A percentile compares a stretch with the other conserved stretches of the same genome.
Evolutionary conservation across 2,113 vertebrate genomes (phyloP).

Genomic region (Melanerpes aurifrons): DNA sequence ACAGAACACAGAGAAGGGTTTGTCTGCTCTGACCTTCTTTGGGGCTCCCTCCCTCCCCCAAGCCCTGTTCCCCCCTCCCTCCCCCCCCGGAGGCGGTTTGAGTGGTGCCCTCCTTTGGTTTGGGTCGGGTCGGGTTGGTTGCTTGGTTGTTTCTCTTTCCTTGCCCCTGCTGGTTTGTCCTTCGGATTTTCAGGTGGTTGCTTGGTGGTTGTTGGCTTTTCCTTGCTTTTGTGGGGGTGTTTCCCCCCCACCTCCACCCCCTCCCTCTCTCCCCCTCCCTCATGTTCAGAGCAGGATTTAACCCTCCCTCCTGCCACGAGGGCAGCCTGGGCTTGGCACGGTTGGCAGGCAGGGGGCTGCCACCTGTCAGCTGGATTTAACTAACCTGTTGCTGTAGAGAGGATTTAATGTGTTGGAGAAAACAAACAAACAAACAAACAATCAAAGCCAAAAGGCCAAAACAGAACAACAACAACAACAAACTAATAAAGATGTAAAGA

Average conservation of each 20-base stretch:
- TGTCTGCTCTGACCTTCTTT: neutral
- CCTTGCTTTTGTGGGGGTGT: neutral
- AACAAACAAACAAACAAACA: neutral
- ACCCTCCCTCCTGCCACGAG: constrained; percentile 28
- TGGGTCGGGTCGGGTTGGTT: too few relatives aligned
- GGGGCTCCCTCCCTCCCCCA: neutral
- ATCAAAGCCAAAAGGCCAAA: too few relatives aligned
- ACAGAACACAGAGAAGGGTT: constrained; percentile 68
- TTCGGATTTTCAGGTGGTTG: neutral
- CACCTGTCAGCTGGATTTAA: constrained; percentile 67
- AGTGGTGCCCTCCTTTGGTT: too few relatives aligned
- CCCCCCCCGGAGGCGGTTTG: too few relatives aligned
- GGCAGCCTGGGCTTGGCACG: constrained; percentile 27
- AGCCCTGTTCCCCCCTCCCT: constrained; percentile 36
- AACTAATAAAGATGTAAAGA: constrained; percentile 77
- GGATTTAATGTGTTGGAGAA: constrained; percentile 71
- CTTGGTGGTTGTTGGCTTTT: too few relatives aligned
- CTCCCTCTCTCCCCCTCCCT: neutral
- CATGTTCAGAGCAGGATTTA: neutral
- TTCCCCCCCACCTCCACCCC: too few relatives aligned
- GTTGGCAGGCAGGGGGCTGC: constrained; percentile 38
- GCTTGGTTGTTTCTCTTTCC: neutral
- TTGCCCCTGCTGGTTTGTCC: neutral
- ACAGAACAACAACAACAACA: neutral
- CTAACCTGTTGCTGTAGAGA: constrained; percentile 70